phyloP scores from a whole-genome alignment of 2,113 vertebrate species.

The Thryonomys swinderianus region DNA sequence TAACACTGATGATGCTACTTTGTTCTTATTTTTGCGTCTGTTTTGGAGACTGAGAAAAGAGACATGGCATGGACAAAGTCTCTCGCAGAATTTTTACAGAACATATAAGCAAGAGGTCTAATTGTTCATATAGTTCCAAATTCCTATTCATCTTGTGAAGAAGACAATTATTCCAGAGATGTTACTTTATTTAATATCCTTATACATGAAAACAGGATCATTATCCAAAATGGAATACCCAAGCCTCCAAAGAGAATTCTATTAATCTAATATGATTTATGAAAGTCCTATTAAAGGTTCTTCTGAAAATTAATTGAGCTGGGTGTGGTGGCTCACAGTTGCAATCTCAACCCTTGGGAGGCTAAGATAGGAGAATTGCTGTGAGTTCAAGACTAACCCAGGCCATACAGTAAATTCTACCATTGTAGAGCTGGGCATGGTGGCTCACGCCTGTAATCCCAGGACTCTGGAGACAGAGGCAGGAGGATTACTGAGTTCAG shows the following conservation, averaged over 20 bases:
- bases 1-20: background rate
- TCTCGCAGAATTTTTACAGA: too few species aligned
- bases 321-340: background rate
- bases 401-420: background rate
- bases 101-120: background rate
- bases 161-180: background rate
- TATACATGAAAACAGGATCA: background rate
- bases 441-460: too few species aligned
- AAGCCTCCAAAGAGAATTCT: rapidly evolving
- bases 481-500: too few species aligned
- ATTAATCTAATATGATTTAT: background rate
- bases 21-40: background rate
- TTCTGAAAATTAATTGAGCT: background rate
- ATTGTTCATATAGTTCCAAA: background rate
- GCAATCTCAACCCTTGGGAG: background rate
- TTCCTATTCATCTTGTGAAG: background rate
- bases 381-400: background rate
- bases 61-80: rapidly evolving
- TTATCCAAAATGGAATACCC: rapidly evolving
- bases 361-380: background rate
- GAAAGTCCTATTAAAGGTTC: background rate
- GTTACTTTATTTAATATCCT: background rate
- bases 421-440: too few species aligned
- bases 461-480: too few species aligned
- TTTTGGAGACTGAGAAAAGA: background rate